Evolutionary conservation across 2,113 vertebrate genomes (phyloP).

Genomic region (Scophthalmus maximus): DNA sequence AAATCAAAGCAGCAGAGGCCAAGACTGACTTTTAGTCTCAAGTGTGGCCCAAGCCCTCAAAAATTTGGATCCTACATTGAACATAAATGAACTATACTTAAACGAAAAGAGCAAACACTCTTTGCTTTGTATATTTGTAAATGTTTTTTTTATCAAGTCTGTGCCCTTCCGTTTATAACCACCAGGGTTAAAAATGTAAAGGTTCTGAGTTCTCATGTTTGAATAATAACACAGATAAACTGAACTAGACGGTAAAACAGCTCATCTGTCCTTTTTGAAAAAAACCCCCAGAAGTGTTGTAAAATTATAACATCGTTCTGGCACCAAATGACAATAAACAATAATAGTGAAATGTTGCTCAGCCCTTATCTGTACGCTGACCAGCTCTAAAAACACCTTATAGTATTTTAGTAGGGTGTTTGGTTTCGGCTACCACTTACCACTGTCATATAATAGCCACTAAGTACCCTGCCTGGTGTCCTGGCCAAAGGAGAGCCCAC

Average conservation of each 20-base stretch:
- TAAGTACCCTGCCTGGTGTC: slow-evolving; percentile 66
- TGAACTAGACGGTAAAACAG: background rate
- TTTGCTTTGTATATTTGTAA: too few relatives aligned
- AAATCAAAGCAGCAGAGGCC: background rate
- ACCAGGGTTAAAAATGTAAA: too few relatives aligned
- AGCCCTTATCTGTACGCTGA: background rate
- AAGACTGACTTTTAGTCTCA: background rate
- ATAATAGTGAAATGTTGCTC: slow-evolving; percentile 2
- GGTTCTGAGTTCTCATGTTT: background rate
- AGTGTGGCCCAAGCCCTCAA: too few relatives aligned
- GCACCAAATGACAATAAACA: background rate
- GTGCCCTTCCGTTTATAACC: background rate
- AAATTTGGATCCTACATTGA: too few relatives aligned
- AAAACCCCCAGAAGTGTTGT: background rate
- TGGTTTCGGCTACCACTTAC: slow-evolving; percentile 13
- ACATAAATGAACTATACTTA: too few relatives aligned
- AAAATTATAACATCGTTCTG: background rate
- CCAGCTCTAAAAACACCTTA: background rate
- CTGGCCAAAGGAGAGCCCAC: slow-evolving; percentile 68
- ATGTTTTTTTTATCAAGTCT: background rate
- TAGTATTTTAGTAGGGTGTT: background rate
- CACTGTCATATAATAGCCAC: slow-evolving; percentile 70
- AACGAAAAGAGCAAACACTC: too few relatives aligned
- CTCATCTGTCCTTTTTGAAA: background rate
- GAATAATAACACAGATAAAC: background rate